These are phyloP conservation scores for Cinclus cinclus DNA, from an alignment of 2,113 vertebrate genomes.

Conservation along the genomic window DNA sequence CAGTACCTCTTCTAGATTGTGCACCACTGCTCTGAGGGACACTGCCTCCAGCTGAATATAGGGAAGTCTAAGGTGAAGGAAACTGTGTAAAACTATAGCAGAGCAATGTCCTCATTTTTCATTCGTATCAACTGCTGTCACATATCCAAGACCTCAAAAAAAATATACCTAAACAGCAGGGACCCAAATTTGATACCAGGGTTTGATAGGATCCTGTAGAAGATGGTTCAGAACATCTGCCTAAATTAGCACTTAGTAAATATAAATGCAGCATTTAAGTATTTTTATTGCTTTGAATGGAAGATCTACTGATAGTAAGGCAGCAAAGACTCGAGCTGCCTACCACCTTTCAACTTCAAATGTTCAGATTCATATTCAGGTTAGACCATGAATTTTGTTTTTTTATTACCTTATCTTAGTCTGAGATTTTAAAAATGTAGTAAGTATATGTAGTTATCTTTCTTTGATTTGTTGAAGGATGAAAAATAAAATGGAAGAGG, in stretches of 20 bases:
- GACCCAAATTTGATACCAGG: not conserved
- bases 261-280: not conserved
- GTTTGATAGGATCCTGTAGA: not conserved
- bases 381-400: not conserved
- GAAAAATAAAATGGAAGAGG: not conserved
- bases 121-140: not conserved
- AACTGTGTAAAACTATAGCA: not conserved
- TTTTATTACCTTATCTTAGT: not conserved
- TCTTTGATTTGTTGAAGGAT: not conserved
- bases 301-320: not conserved
- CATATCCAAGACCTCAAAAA: not conserved
- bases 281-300: not conserved
- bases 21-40: not conserved
- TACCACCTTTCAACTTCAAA: not conserved
- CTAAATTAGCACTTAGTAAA: not conserved
- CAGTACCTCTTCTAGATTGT: not conserved
- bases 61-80: not conserved
- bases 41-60: not conserved
- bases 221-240: not conserved
- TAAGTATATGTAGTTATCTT: not conserved
- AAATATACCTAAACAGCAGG: not conserved
- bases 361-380: not conserved
- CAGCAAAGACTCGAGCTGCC: not conserved
- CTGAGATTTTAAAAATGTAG: not conserved
- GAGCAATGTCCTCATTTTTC: not conserved